Evolutionary conservation across 2,113 vertebrate species (phyloP), one percentile per base, ranked within the genome.

Genomic region (Clarias gariepinus): DNA sequence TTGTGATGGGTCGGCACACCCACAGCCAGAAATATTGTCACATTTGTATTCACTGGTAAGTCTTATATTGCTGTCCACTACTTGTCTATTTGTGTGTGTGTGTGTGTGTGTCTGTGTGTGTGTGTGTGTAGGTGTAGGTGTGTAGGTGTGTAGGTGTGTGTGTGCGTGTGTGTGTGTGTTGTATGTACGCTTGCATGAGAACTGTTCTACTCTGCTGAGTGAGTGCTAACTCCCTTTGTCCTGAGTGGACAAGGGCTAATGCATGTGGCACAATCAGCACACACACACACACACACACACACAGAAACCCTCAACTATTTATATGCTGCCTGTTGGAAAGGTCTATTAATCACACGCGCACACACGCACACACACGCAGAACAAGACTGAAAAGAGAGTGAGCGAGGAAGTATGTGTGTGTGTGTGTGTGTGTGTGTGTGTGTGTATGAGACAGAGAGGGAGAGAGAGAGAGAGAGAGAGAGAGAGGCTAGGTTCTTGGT

Each of bases 251-350:
- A 25, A 81, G 79, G 79, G 79, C 79, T 81, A 81, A 81, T 81
- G 79, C 18, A 80, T 61, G 33, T 63, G 57, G 57, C 57, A 81
- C 30, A 36, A 21, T 33, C 57, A 58, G 58, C 28, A 21, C 18
- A 19, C n/a, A 55, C 52, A 55, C 47, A 53, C 47, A 52, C 47
- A 52, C 47, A 25, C 47, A 77, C 53, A 57, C 53, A 58, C 16
- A 55, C 69, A 76, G 25, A 18, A 28, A 78, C n/a, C 18, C 33
- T 36, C 7, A 63, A 10, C 79, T 81, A 81, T 81, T 81, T 81
- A 81, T 81, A 81, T 41, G 58, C 58, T 81, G 79, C 30, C 79
- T 81, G 57, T 81, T 41, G 58, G 79, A 81, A 63, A 81, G 79
- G 18, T 36, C 58, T 63, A 81, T 81, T 63, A 81, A 60, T 61